Conservation (phyloP, 2,888 invertebrate genomes). For the Yponomeuta sedellus region DNA sequence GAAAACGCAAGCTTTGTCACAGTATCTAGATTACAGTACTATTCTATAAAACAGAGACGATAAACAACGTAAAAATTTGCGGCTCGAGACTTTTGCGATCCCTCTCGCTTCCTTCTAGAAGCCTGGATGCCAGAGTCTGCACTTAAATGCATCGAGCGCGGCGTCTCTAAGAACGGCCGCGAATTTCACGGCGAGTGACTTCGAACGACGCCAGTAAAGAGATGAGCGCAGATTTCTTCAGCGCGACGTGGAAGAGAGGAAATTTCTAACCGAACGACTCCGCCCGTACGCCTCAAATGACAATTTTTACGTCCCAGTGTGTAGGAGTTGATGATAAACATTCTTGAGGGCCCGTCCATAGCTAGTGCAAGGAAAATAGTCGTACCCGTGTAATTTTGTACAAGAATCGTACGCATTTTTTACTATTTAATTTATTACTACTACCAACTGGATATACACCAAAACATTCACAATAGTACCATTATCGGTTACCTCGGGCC, state of each 20-base stretch:
- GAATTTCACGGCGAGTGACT: slow-evolving; percentile 67
- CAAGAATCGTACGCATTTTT: too few relatives aligned
- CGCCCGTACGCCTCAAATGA: slow-evolving; percentile 36
- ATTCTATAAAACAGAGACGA: too few relatives aligned
- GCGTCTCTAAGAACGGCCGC: slow-evolving; percentile 47
- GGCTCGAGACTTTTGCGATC: too few relatives aligned
- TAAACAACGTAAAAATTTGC: too few relatives aligned
- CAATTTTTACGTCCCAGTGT: slow-evolving; percentile 36
- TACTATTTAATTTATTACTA: too few relatives aligned
- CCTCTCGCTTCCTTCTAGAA: background rate
- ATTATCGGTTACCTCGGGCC: too few relatives aligned
- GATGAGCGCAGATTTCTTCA: slow-evolving; percentile 55
- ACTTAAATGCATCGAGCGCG: slow-evolving; percentile 35
- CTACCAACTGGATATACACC: too few relatives aligned
- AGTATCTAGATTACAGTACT: too few relatives aligned
- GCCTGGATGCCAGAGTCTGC: slow-evolving; percentile 29
- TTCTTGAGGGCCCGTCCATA: slow-evolving; percentile 36
- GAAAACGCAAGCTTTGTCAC: too few relatives aligned
- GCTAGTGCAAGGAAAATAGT: slow-evolving; percentile 16
- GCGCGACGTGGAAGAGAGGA: slow-evolving; percentile 34
- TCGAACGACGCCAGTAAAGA: slow-evolving; percentile 41
- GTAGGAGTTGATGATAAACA: slow-evolving; percentile 29
- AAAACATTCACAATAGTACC: too few relatives aligned
- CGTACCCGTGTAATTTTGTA: too few relatives aligned
- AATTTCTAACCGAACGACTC: slow-evolving; percentile 60